Percentiles rank a stretch among this genome's conserved stretches.
Conservation (phyloP, 2,797 vertebrate species). For the Acipenser oxyrinchus region DNA sequence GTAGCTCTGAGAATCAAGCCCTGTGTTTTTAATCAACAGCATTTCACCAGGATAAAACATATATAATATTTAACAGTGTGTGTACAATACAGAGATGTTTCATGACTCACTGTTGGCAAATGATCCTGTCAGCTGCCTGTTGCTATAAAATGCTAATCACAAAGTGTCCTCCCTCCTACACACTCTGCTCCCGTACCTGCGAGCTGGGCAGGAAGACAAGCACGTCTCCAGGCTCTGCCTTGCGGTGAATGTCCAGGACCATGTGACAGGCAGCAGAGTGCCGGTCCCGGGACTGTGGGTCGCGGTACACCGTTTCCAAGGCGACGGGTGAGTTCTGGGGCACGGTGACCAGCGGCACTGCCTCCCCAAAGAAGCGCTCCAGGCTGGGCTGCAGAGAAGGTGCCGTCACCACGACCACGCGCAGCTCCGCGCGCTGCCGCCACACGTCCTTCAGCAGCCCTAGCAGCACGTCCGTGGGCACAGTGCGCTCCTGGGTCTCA, state of each 20-base stretch:
- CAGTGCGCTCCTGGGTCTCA: constrained; percentile 82
- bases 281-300: constrained; percentile 44
- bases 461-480: constrained; percentile 78
- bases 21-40: too few relatives aligned
- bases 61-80: too few relatives aligned
- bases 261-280: constrained; percentile 67
- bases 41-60: too few relatives aligned
- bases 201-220: constrained; percentile 79
- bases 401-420: constrained; percentile 76
- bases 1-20: too few relatives aligned
- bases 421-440: constrained; percentile 64
- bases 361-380: constrained; percentile 59
- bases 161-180: too few relatives aligned
- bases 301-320: constrained; percentile 59
- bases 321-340: neutral
- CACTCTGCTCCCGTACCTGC: constrained; percentile 56
- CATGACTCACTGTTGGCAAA: too few relatives aligned
- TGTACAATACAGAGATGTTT: too few relatives aligned
- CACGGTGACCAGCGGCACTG: constrained; percentile 59
- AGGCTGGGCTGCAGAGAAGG: constrained; percentile 60
- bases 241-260: constrained; percentile 74
- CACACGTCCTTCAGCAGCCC: constrained; percentile 80
- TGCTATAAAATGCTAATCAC: too few relatives aligned
- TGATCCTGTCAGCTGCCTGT: too few relatives aligned
- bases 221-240: constrained; percentile 69